These are phyloP conservation scores for Salvelinus namaycush DNA, from an alignment of 2,113 vertebrate species.

Conservation along the genomic window DNA sequence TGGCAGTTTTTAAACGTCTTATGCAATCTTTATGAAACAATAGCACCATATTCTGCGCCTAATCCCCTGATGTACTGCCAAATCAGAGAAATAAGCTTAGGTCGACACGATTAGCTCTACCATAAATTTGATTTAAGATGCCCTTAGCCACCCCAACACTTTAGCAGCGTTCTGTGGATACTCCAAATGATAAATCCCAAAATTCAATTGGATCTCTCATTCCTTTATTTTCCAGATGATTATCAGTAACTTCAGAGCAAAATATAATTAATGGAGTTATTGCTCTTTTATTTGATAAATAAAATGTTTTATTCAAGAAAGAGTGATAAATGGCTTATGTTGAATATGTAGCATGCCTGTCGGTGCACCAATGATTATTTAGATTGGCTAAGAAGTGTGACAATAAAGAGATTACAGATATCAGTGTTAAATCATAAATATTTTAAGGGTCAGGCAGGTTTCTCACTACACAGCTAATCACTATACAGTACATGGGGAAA, in stretches of 20 bases:
- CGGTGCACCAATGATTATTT: neutral
- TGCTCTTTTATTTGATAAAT: neutral
- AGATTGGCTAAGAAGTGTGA: neutral
- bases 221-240: neutral
- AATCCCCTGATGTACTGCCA: slow-evolving; percentile 32
- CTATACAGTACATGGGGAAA: neutral
- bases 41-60: slow-evolving; percentile 21
- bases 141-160: slow-evolving; percentile 4
- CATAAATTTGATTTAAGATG: neutral
- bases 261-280: neutral
- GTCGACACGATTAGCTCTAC: slow-evolving; percentile 21
- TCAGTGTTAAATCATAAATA: neutral
- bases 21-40: slow-evolving; percentile 9
- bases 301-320: neutral
- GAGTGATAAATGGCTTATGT: neutral
- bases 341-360: neutral
- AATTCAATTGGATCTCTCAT: neutral
- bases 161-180: neutral
- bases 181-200: neutral
- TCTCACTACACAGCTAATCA: neutral
- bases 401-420: neutral
- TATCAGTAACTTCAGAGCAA: neutral
- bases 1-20: slow-evolving; percentile 11
- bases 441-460: neutral
- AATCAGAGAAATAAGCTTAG: slow-evolving; percentile 20